Percentiles rank a stretch among this genome's conserved stretches.
Conservation (phyloP, 2,888 invertebrate genomes). For the Glyphotaelius pellucidus region DNA sequence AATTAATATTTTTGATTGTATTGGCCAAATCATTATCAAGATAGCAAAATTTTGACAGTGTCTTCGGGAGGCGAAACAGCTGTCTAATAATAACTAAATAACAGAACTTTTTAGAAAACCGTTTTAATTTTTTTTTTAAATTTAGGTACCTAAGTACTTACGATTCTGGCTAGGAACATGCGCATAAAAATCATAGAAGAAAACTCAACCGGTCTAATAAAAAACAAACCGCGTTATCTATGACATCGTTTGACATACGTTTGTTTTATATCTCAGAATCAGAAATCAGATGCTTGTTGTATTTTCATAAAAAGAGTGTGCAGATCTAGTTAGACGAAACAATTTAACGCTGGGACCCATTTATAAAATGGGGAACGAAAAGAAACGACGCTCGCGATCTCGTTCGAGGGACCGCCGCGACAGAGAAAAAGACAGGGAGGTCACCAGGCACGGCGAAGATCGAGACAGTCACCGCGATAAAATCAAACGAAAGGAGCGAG, state of each 20-base stretch:
- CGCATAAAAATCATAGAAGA: no score
- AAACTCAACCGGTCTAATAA: no score
- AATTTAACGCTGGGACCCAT: background rate
- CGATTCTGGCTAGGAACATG: no score
- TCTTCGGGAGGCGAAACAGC: no score
- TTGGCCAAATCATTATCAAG: no score
- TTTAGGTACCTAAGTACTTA: no score
- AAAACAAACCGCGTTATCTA: background rate
- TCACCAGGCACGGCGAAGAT: conserved; percentile 66
- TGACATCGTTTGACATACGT: background rate
- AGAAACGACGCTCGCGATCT: conserved; percentile 73
- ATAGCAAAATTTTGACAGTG: no score
- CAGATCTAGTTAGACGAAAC: background rate
- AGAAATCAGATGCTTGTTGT: background rate
- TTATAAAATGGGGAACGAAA: conserved; percentile 72
- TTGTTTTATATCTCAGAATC: background rate
- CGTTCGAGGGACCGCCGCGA: conserved; percentile 68
- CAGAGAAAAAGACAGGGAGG: conserved; percentile 68
- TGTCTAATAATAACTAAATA: no score
- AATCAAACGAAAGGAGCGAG: conserved; percentile 68
- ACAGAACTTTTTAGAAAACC: no score
- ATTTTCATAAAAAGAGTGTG: background rate
- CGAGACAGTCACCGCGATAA: conserved; percentile 68
- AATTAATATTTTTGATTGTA: no score
- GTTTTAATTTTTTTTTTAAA: no score